Conservation (phyloP, 2,888 invertebrate genomes). For the Thyatira batis region DNA sequence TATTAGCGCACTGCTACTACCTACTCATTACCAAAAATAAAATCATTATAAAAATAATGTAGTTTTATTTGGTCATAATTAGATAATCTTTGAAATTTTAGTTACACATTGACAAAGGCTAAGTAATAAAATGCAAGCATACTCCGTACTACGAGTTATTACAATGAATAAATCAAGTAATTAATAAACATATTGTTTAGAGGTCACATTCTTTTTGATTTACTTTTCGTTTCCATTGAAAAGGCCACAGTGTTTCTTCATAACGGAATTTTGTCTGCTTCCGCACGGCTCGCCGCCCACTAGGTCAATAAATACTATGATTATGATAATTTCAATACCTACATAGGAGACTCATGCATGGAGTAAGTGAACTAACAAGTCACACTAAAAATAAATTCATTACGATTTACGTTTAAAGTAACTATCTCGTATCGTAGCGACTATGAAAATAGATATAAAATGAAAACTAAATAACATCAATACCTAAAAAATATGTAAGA, state of each 20-base stretch:
- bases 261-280: constrained; percentile 41
- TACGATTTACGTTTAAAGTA: too few species aligned
- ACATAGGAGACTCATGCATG: background rate
- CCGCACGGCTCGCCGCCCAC: constrained; percentile 33
- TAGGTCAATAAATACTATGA: constrained; percentile 10
- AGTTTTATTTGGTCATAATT: too few species aligned
- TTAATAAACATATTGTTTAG: constrained; percentile 17
- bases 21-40: too few species aligned
- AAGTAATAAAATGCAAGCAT: background rate
- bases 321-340: background rate
- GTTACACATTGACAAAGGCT: too few species aligned
- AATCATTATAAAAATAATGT: too few species aligned
- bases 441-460: too few species aligned
- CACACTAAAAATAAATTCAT: too few species aligned
- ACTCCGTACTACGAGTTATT: background rate
- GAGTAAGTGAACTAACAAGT: background rate
- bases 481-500: too few species aligned
- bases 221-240: constrained; percentile 29
- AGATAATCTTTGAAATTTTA: too few species aligned
- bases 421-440: too few species aligned
- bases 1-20: too few species aligned
- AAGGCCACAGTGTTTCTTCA: constrained; percentile 42
- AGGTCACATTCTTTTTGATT: constrained; percentile 32
- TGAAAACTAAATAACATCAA: too few species aligned
- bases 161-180: background rate